Evolutionary conservation across 2,888 invertebrate species (phyloP).

Genomic region (Brachyopa scutellaris): DNA sequence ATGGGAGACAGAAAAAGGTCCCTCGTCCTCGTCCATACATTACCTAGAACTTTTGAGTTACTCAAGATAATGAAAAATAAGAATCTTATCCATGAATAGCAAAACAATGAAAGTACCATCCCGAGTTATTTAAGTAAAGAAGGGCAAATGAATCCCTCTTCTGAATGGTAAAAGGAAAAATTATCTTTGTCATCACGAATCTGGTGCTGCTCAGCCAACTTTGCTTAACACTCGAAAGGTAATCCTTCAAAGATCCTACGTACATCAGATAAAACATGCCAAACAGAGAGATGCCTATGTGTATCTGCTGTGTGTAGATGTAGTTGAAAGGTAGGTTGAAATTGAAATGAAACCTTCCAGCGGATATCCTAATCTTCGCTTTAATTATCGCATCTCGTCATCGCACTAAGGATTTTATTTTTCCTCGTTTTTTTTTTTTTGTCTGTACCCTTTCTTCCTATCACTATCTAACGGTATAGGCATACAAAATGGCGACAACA

Average conservation of each 20-base stretch:
- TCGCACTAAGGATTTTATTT: conserved; percentile 11
- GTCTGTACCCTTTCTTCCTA: not conserved
- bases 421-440: not conserved
- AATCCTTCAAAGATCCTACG: conserved; percentile 21
- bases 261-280: not conserved
- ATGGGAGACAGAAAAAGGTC: not conserved
- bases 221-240: conserved; percentile 9
- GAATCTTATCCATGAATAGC: not conserved
- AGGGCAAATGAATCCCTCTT: conserved; percentile 20
- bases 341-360: conserved; percentile 14
- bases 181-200: not conserved
- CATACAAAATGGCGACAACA: not conserved
- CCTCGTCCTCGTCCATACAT: too few relatives aligned
- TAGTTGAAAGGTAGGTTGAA: not conserved
- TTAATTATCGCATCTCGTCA: conserved; percentile 42
- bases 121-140: conserved; percentile 6
- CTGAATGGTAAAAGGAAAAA: too few relatives aligned
- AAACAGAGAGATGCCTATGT: too few relatives aligned
- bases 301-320: too few relatives aligned
- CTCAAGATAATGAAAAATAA: conserved; percentile 5
- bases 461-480: not conserved
- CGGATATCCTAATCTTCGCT: conserved; percentile 32
- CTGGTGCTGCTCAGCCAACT: not conserved
- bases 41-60: not conserved
- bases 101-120: not conserved